Evolutionary conservation across 2,113 vertebrate genomes (phyloP).

Genomic region (Setophaga coronata): DNA sequence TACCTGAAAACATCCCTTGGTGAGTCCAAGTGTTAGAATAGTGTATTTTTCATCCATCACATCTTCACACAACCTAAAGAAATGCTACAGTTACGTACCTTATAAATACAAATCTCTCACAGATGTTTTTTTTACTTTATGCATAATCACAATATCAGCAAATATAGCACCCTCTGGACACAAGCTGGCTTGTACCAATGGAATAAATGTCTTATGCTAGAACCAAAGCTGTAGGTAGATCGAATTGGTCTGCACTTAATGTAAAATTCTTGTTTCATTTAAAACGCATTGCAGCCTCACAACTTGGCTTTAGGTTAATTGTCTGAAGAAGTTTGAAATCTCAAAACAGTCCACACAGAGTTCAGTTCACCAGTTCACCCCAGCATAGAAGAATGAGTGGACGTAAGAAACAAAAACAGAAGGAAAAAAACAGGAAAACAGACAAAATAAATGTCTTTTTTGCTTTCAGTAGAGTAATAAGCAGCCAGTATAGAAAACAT

Average conservation of each 20-base stretch:
- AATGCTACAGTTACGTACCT: neutral
- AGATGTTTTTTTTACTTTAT: rapidly evolving
- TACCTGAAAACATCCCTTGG: neutral
- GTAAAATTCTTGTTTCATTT: neutral
- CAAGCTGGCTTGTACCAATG: neutral
- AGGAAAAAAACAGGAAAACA: neutral
- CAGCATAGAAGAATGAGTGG: neutral
- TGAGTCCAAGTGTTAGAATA: neutral
- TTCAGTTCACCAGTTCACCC: neutral
- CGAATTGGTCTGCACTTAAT: neutral
- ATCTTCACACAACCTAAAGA: neutral
- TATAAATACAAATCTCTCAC: neutral
- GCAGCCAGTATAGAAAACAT: neutral
- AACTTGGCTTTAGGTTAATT: neutral
- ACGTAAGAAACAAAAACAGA: neutral
- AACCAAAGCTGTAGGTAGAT: neutral
- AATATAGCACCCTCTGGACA: neutral
- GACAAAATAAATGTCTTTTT: neutral
- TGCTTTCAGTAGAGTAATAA: neutral
- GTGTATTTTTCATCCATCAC: neutral
- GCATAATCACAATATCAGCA: neutral
- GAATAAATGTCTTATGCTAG: neutral
- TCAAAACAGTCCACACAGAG: neutral
- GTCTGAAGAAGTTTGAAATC: neutral
- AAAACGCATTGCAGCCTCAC: neutral